Base-by-base conservation (phyloP, 53 echinoderm and acorn worm species). In the Apostichopus leukothele region DNA sequence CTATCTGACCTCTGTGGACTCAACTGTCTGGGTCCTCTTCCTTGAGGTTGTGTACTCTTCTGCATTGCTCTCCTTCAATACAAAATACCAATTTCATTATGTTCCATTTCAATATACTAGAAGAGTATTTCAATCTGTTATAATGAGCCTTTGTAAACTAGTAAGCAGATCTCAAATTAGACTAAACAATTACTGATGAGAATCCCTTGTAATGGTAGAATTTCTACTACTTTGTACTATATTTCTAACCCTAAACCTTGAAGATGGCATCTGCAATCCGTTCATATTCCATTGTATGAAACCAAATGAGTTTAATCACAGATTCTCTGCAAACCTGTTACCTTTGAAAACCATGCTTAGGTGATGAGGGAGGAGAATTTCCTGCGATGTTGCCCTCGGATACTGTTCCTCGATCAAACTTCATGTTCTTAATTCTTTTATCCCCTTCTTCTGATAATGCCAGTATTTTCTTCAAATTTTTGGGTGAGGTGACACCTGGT, bases 381-480 rank as follows among this genome's bases (percentile, higher is more conserved):
- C 89, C 78, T 52, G 67, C 16, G 51, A 87, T 75, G 7, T 91
- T 71, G 89, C 81, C 93, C 87, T 90, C 90, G 61, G 80, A 86
- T 53, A 93, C 92, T 11, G 94, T 91, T 0, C 89, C 85, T 67
- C 94, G 91, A 21, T 94, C 92, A 67, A 96, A 80, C 78, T 94
- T 94, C 92, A 96, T 89, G 21, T 86, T 91, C 91, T 94, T 96
- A 60, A 96, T 89, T 22, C 96, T 92, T 73, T 92, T 93, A 76
- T 99, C 95, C 19, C 99, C 99, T 67, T 99, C 99, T 76, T 99
- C 99, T 5, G 99, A 99, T 55, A 99, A 78, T 21, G 96, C 93
- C 77, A 99, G 92, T 6, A 99, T 84, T 85, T 99, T 99, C 90
- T 94, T 93, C 63, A 99, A 94, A 57, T 96, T 94, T 85, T 94